Base-by-base conservation (phyloP, 2,888 invertebrate genomes). In the Melangyna quadrimaculata region DNA sequence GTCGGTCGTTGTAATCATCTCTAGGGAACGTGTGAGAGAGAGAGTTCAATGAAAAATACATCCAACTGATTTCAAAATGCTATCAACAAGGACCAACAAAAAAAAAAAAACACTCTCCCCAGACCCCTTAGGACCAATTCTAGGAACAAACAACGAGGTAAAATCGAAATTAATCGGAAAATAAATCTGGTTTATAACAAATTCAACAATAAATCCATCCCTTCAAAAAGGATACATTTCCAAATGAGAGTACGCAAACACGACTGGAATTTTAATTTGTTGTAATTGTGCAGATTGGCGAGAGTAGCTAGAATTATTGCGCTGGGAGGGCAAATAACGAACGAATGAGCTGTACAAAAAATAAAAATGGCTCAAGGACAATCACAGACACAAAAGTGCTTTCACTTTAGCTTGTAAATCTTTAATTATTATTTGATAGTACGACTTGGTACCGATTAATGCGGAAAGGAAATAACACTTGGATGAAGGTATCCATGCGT, bases 141-240 rank as follows among this genome's bases (percentile, higher is more conserved):
- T 27, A 40, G 32, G 24, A 61, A 29, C 71, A 75, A 80, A 75
- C 53, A 80, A 72, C 32, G 61, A 84, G 75, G 67, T 84, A 69
- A 69, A 84, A 75, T 84, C 61, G 80, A 80, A 84, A 84, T 84
- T 84, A 84, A 84, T 84, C 80, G 80, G 79, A 72, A 84, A 84
- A 84, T 84, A 84, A 74, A 74, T 80, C 75, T 80, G 45, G 80
- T 61, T 72, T 80, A 75, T 69, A 72, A 79, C 83, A 79, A 84
- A 79, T 71, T 79, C 71, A 72, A 84, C 84, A 84, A 84, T 84
- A 80, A 84, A 84, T 84, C 55, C 75, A 80, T 69, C 63, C 84
- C 72, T 80, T 84, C 84, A 80, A 84, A 84, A 77, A 75, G 75
- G 19, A 53, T n/a, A 32, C 32, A 59, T 84, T 77, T 75, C 72